Evolutionary conservation across 2,113 vertebrate genomes (phyloP).

Genomic region (Neolamprologus toae): DNA sequence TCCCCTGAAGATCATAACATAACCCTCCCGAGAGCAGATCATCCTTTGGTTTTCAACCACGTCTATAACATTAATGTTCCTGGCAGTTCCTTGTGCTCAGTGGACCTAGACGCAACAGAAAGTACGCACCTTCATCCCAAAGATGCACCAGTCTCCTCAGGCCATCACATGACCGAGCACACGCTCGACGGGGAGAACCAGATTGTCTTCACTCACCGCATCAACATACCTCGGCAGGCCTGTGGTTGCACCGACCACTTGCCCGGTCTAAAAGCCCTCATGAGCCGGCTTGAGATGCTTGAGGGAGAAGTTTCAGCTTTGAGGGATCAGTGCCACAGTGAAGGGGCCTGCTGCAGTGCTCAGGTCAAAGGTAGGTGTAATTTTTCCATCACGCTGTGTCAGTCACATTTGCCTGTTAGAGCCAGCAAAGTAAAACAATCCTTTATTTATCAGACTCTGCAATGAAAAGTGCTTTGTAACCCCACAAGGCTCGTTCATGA

Average conservation of each 20-base stretch:
- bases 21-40: slow-evolving; percentile 73
- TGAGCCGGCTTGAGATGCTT: slow-evolving; percentile 87
- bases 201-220: slow-evolving; percentile 93
- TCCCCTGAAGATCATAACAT: slow-evolving; percentile 64
- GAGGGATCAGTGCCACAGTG: slow-evolving; percentile 77
- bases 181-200: slow-evolving; percentile 80
- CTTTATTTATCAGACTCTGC: not conserved
- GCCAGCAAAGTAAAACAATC: not conserved
- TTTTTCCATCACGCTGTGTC: not conserved
- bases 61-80: slow-evolving; percentile 94
- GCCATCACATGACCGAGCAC: slow-evolving; percentile 73
- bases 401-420: not conserved
- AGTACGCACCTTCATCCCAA: slow-evolving; percentile 54
- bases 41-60: slow-evolving; percentile 90
- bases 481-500: not conserved
- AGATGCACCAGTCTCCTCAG: slow-evolving; percentile 32
- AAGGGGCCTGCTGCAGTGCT: slow-evolving; percentile 73
- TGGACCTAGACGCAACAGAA: slow-evolving; percentile 77
- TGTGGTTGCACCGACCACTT: slow-evolving; percentile 79
- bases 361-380: slow-evolving; percentile 65
- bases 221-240: slow-evolving; percentile 86
- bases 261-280: slow-evolving; percentile 82
- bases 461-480: not conserved
- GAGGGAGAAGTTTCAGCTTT: slow-evolving; percentile 86
- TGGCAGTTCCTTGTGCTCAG: slow-evolving; percentile 76